These are phyloP conservation scores for Gambusia affinis DNA, from an alignment of 2,113 vertebrate genomes.

Conservation along the genomic window DNA sequence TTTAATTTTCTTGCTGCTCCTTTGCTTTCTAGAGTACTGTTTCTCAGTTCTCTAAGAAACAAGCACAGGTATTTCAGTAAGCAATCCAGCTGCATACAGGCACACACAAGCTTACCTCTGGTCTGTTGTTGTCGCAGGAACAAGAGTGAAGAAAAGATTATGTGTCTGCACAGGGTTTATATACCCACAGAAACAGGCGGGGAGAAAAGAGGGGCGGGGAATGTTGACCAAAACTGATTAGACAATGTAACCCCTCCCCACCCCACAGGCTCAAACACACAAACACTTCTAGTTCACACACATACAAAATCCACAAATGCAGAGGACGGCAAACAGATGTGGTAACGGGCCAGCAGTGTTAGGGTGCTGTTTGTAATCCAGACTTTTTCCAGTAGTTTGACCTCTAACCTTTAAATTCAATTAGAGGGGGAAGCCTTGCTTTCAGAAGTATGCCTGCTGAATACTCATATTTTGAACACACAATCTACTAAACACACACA, in stretches of 20 bases:
- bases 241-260: slow-evolving; percentile 73
- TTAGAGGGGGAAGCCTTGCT: not conserved
- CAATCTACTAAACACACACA: slow-evolving; percentile 21
- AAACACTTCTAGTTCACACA: slow-evolving; percentile 32
- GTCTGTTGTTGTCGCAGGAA: slow-evolving; percentile 52
- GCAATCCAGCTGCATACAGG: not conserved
- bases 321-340: slow-evolving; percentile 15
- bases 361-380: slow-evolving; percentile 18
- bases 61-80: not conserved
- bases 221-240: slow-evolving; percentile 79
- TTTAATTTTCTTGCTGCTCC: not conserved
- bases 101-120: slow-evolving; percentile 63
- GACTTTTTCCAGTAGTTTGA: slow-evolving; percentile 37
- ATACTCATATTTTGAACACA: slow-evolving; percentile 45
- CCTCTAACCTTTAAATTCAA: slow-evolving; percentile 61
- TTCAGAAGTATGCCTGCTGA: slow-evolving; percentile 40
- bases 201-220: slow-evolving; percentile 79
- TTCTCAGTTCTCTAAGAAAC: not conserved
- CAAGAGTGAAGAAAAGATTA: slow-evolving; percentile 86
- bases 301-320: slow-evolving; percentile 12
- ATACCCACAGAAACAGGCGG: slow-evolving; percentile 80
- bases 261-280: slow-evolving; percentile 36
- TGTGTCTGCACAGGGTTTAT: slow-evolving; percentile 81
- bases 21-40: too few relatives aligned
- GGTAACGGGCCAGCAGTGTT: slow-evolving; percentile 11